Base-by-base conservation (phyloP, 2,797 vertebrate species). In the Spondyliosoma cantharus region DNA sequence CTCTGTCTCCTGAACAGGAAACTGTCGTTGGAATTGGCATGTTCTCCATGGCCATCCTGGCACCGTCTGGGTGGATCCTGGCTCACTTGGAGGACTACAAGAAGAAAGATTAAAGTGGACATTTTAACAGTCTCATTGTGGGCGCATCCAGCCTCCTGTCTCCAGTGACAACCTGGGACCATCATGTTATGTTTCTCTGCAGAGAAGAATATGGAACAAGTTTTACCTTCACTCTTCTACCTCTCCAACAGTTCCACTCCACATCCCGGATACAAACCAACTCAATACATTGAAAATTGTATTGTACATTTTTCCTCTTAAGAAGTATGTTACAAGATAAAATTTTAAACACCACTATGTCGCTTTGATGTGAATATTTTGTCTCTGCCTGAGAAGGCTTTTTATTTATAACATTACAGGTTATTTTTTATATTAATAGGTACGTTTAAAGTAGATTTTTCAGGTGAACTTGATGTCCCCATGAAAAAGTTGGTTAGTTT, bases 51-150 rank as follows among this genome's bases (percentile, higher is more conserved):
- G 66, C 86, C 14, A 89, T 96, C 78, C 81, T 97, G 74, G 90
- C 87, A 74, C 96, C 96, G 0, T 69, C 95, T 0, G 96, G 94
- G 16, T 97, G 95, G 95, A 32, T 97, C 86, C 85, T 97, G 85
- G 60, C 92, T 19, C 93, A 97, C 83, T 69, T 97, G 74, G 95
- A 96, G 71, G 90, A 16, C 71, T 97, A 97, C 90, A 97, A 95
- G 90, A 95, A 95, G 58, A 93, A 59, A 64, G 89, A 91, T 0
- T 96, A 84, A 93, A 76, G 7, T 25, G 58, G 65, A 80, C 74
- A 48, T 81, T 86, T 73, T 24, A 77, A 50, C 48, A 32, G 57
- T 68, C 11, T 61, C 2, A 20, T 7, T n/a, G 32, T 46, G 64
- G 46, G 13, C 43, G 4, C 3, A 12, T 46, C 29, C 54, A 67